Evolutionary conservation across 2,888 invertebrate genomes (phyloP).

Genomic region (Junonia oenone): DNA sequence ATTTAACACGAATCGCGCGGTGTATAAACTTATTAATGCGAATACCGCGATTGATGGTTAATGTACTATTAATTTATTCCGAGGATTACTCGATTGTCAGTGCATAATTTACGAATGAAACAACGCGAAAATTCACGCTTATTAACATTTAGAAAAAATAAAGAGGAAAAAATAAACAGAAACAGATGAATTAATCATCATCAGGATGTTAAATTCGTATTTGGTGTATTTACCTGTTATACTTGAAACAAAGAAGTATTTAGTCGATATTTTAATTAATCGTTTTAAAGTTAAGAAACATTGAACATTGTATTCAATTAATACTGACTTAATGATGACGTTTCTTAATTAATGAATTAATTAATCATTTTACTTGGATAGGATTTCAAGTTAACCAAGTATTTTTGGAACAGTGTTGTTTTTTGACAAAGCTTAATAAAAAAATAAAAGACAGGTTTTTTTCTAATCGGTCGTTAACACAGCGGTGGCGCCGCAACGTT

Average conservation of each 20-base stretch:
- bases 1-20: constrained; percentile 48
- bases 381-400: not conserved
- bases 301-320: constrained; percentile 14
- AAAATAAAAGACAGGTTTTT: not conserved
- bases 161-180: not conserved
- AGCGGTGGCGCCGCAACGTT: not conserved
- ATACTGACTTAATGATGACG: constrained; percentile 48
- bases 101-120: constrained; percentile 45
- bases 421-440: no score
- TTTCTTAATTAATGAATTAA: constrained; percentile 26
- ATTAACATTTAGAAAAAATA: not conserved
- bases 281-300: constrained; percentile 40
- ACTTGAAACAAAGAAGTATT: not conserved
- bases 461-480: not conserved
- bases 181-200: not conserved
- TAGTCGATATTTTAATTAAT: constrained; percentile 47
- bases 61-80: constrained; percentile 71
- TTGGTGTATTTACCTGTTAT: not conserved
- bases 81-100: constrained; percentile 55
- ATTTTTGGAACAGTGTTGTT: not conserved
- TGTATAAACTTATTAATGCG: constrained; percentile 72
- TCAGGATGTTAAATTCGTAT: no score
- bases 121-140: constrained; percentile 15
- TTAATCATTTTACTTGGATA: not conserved
- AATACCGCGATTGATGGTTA: constrained; percentile 57